Evolutionary conservation across 2,797 vertebrate species (phyloP).

Genomic region (Urophycis tenuis): DNA sequence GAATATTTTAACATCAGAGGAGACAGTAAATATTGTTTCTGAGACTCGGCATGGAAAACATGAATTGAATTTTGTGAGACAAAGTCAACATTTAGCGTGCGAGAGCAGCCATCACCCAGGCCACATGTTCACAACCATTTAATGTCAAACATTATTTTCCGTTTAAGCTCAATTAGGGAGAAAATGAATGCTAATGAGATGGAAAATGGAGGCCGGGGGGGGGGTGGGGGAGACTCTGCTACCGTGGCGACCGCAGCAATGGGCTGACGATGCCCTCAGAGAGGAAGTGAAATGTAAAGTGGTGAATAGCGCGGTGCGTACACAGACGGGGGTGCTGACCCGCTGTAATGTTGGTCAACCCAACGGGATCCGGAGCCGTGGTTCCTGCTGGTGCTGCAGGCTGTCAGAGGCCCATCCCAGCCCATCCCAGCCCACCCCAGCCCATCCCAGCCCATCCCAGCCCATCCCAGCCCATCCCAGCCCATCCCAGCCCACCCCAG

Average conservation of each 20-base stretch:
- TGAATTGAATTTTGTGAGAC: no score
- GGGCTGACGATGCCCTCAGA: no score
- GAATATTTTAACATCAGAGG: no score
- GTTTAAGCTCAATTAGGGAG: slow-evolving; percentile 78
- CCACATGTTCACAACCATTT: slow-evolving; percentile 64
- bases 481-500: no score
- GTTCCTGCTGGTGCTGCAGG: slow-evolving; percentile 25
- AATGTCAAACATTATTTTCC: slow-evolving; percentile 76
- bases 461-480: no score
- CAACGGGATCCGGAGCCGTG: slow-evolving; percentile 21
- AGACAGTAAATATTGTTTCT: not conserved
- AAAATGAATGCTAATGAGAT: slow-evolving; percentile 83
- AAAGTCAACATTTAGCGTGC: no score
- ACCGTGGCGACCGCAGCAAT: no score
- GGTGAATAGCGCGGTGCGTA: slow-evolving; percentile 62
- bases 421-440: no score
- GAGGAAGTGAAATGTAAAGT: slow-evolving; percentile 34
- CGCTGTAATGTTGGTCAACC: slow-evolving; percentile 38
- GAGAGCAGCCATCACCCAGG: slow-evolving; percentile 47
- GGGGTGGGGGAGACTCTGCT: not conserved
- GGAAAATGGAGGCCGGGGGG: slow-evolving; percentile 54
- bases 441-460: no score
- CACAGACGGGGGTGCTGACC: slow-evolving; percentile 53
- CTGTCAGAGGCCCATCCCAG: no score
- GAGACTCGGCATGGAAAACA: not conserved